Evolutionary conservation across 2,797 vertebrate genomes (phyloP).

Genomic region (Epinephelus coioides): DNA sequence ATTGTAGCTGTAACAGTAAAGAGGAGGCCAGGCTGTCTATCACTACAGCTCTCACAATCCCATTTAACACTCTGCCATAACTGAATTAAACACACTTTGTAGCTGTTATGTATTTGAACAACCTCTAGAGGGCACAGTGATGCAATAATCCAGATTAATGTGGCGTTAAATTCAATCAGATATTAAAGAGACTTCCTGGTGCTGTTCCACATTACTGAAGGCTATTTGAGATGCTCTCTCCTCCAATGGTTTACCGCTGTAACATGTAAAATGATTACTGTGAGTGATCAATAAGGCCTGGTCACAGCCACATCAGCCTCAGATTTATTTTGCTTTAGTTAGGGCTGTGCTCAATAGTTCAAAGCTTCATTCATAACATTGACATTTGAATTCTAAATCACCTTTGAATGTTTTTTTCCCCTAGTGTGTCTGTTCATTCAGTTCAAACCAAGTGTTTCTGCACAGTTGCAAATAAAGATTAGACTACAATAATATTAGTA

Average conservation of each 20-base stretch:
- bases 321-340: slow-evolving; percentile 7
- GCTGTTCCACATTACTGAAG: not conserved
- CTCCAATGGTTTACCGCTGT: not conserved
- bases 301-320: not conserved
- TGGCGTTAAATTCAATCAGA: slow-evolving; percentile 15
- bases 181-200: not conserved
- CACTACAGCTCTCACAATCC: not conserved
- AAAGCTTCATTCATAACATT: no score
- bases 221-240: not conserved
- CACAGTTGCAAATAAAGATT: no score
- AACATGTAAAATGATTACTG: not conserved
- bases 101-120: not conserved
- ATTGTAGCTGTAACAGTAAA: not conserved
- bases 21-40: not conserved
- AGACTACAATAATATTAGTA: no score
- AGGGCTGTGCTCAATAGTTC: not conserved
- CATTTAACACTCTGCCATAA: not conserved
- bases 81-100: not conserved
- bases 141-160: not conserved
- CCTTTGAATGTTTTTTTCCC: no score
- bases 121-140: not conserved
- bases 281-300: not conserved
- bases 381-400: no score
- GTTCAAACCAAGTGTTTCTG: no score
- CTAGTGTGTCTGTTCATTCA: no score